These are phyloP conservation scores for Apogon hyalosoma DNA, from an alignment of 2,797 vertebrate species.

Conservation along the genomic window DNA sequence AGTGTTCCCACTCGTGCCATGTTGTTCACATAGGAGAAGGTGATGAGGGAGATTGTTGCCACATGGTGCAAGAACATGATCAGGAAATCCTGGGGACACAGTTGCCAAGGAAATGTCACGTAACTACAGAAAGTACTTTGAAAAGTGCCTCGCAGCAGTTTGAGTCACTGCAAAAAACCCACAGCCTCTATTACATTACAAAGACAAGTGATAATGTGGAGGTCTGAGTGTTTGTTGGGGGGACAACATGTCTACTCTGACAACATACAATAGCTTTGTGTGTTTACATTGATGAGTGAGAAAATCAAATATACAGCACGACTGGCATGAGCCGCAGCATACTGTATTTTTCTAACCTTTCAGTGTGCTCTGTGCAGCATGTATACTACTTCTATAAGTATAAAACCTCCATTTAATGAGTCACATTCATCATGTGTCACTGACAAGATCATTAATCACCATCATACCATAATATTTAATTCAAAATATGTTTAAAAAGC, in stretches of 20 bases:
- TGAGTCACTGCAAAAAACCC: constrained; percentile 17
- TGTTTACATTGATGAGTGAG: constrained; percentile 1
- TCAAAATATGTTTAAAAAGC: constrained; percentile 1
- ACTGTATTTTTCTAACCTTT: constrained; percentile 4
- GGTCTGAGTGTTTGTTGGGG: background rate
- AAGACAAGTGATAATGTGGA: constrained; percentile 7
- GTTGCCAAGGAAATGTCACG: constrained; percentile 43
- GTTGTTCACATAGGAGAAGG: constrained; percentile 96
- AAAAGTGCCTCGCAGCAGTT: constrained; percentile 7
- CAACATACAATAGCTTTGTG: constrained; percentile 6
- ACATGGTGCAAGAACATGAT: constrained; percentile 96
- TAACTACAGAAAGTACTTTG: constrained; percentile 12
- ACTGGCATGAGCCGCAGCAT: background rate
- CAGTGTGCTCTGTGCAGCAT: constrained; percentile 3
- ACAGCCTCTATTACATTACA: constrained; percentile 2
- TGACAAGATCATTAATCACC: constrained; percentile 17
- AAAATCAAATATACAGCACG: background rate
- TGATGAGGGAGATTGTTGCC: constrained; percentile 89
- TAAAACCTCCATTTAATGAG: constrained; percentile 16
- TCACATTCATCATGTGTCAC: background rate
- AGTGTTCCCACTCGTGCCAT: constrained; percentile 94
- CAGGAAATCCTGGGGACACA: constrained; percentile 90
- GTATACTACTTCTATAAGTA: background rate
- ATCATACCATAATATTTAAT: background rate
- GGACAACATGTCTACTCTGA: background rate